Conservation (phyloP, 2,888 invertebrate species). For the Calephelis perditalis region DNA sequence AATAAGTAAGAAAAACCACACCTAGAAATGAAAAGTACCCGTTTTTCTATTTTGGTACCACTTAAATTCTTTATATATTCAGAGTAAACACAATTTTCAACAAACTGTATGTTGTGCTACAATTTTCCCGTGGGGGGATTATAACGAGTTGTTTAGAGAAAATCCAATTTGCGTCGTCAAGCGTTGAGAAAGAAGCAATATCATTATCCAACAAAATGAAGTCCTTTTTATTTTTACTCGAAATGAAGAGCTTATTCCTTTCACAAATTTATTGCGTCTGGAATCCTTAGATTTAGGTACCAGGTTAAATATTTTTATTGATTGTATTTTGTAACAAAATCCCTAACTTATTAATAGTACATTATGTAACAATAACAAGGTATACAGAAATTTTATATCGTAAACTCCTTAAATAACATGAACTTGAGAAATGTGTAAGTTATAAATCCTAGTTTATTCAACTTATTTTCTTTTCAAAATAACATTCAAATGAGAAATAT, state of each 20-base stretch:
- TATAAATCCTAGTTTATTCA: too few relatives aligned
- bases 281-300: neutral
- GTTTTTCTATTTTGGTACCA: too few relatives aligned
- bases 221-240: constrained; percentile 5
- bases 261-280: constrained; percentile 7
- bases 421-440: too few relatives aligned
- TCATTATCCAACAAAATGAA: constrained; percentile 3
- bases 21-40: too few relatives aligned
- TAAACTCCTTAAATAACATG: too few relatives aligned
- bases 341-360: neutral
- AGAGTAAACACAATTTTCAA: too few relatives aligned
- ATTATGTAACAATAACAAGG: too few relatives aligned
- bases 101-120: neutral
- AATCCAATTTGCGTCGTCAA: constrained; percentile 10
- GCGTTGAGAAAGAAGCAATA: constrained; percentile 9
- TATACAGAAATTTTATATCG: too few relatives aligned
- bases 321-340: neutral
- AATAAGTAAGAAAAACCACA: too few relatives aligned
- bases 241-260: constrained; percentile 6
- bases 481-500: too few relatives aligned
- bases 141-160: constrained; percentile 9
- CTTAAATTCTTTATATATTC: too few relatives aligned
- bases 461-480: too few relatives aligned
- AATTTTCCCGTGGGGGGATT: constrained; percentile 1
- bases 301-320: neutral